Percentiles rank a stretch among this genome's conserved stretches.
These are phyloP conservation scores for Taeniopygia guttata DNA, from an alignment of 2,797 vertebrate species.

Conservation along the genomic window DNA sequence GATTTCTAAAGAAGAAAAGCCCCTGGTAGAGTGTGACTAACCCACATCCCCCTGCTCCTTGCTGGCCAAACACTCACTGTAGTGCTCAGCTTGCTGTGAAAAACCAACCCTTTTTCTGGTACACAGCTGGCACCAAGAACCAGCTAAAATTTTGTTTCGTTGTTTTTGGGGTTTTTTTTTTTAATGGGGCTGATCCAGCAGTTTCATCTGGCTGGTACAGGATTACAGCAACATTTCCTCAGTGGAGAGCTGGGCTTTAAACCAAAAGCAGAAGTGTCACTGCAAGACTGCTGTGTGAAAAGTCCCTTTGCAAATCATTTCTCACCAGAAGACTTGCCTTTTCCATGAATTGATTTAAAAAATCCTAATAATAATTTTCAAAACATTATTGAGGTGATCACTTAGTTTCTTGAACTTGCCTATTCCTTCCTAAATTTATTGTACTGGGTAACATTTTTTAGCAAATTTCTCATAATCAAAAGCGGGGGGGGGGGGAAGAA, in stretches of 20 bases:
- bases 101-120: neutral
- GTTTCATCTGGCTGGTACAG: neutral
- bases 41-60: neutral
- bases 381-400: neutral
- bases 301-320: neutral
- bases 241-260: neutral
- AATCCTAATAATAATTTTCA: neutral
- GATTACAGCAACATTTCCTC: neutral
- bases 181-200: neutral
- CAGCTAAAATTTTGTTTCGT: neutral
- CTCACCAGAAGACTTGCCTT: neutral
- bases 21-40: neutral
- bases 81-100: neutral
- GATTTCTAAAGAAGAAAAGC: neutral
- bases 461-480: neutral
- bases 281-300: neutral
- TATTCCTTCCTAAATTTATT: neutral
- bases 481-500: rapidly evolving
- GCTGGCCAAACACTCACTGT: neutral
- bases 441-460: neutral
- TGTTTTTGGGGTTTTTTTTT: neutral
- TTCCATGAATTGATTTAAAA: neutral
- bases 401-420: neutral
- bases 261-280: neutral
- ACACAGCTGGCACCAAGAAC: neutral